These are phyloP conservation scores for Rhamnusium bicolor DNA, from an alignment of 2,888 invertebrate genomes.

Conservation along the genomic window DNA sequence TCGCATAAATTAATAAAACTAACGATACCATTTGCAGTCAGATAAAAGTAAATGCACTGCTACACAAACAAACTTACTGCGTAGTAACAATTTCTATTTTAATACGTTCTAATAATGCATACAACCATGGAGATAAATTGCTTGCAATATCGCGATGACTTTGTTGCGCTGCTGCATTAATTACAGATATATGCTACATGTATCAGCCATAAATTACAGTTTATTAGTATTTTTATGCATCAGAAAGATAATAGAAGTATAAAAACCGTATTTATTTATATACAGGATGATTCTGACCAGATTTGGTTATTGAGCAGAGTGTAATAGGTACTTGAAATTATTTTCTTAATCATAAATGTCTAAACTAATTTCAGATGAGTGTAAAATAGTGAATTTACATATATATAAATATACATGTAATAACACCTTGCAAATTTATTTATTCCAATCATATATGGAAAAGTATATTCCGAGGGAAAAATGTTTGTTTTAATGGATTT, in stretches of 20 bases:
- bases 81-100: conserved; percentile 25
- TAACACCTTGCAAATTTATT: too few relatives aligned
- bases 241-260: not conserved
- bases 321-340: not conserved
- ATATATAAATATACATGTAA: too few relatives aligned
- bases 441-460: too few relatives aligned
- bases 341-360: too few relatives aligned
- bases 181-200: conserved; percentile 7
- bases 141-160: conserved; percentile 30
- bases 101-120: conserved; percentile 13
- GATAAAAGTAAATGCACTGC: conserved; percentile 12
- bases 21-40: not conserved
- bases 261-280: not conserved
- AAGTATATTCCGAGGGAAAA: too few relatives aligned
- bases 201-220: not conserved
- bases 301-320: not conserved
- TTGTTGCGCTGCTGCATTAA: conserved; percentile 22
- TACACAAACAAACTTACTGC: conserved; percentile 7
- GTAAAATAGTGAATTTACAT: too few relatives aligned
- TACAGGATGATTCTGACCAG: not conserved
- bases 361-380: too few relatives aligned
- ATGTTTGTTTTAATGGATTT: too few relatives aligned
- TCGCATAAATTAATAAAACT: not conserved
- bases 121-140: conserved; percentile 21
- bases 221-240: not conserved